Conservation (phyloP, 2,113 vertebrate species). For the Phyllostomus hastatus region DNA sequence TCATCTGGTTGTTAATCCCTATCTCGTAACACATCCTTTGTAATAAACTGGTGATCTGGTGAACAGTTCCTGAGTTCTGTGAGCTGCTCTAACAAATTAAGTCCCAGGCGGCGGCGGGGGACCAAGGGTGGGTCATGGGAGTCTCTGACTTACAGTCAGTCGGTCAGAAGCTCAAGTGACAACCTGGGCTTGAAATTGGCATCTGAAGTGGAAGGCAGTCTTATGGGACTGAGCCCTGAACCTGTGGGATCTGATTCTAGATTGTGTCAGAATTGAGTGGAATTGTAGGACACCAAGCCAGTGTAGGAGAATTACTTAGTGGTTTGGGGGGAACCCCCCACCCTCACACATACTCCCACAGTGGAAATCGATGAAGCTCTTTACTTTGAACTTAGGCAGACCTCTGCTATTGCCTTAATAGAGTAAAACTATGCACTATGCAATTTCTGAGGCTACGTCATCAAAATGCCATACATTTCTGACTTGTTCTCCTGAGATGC, state of each 20-base stretch:
- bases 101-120: not conserved
- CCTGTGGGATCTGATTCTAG: not conserved
- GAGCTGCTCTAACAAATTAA: not conserved
- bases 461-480: not conserved
- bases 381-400: not conserved
- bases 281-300: not conserved
- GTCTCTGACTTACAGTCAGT: not conserved
- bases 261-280: not conserved
- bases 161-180: not conserved
- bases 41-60: not conserved
- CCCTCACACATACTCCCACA: not conserved
- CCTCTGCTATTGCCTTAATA: not conserved
- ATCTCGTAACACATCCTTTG: not conserved
- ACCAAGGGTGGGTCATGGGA: not conserved
- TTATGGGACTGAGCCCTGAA: not conserved
- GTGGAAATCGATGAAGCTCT: not conserved
- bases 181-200: not conserved
- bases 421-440: not conserved
- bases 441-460: not conserved
- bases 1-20: not conserved
- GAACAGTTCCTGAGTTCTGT: not conserved
- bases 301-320: not conserved
- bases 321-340: not conserved
- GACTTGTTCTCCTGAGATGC: not conserved
- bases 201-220: not conserved